These are phyloP conservation scores for Orbicella faveolata DNA, from an alignment of 64 coral and sea anemone species.

Conservation along the genomic window DNA sequence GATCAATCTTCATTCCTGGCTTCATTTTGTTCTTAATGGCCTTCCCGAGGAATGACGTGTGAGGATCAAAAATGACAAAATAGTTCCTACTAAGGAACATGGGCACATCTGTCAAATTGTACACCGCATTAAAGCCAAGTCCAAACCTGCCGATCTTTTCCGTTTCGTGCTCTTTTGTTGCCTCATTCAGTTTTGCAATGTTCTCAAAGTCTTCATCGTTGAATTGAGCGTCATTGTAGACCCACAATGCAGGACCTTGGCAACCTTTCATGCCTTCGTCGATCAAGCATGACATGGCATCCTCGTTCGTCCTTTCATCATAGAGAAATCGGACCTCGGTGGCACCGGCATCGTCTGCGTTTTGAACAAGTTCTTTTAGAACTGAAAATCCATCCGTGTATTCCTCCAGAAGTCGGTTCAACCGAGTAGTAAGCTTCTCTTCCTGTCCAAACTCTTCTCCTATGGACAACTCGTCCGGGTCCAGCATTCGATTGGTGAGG, in stretches of 20 bases:
- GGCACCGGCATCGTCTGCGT: slow-evolving; percentile 81
- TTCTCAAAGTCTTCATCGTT: slow-evolving; percentile 87
- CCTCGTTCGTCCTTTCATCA: slow-evolving; percentile 62
- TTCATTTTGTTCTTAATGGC: slow-evolving; percentile 56
- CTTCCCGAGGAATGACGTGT: slow-evolving; percentile 68
- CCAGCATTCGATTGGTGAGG: slow-evolving; percentile 57
- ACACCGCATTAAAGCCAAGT: slow-evolving; percentile 94
- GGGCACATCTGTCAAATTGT: slow-evolving; percentile 89
- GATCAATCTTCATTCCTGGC: slow-evolving; percentile 77
- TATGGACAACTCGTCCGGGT: slow-evolving; percentile 53
- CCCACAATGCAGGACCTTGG: slow-evolving; percentile 26
- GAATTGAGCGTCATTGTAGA: slow-evolving; percentile 34
- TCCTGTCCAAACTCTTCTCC: slow-evolving; percentile 78
- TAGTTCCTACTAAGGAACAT: slow-evolving; percentile 73
- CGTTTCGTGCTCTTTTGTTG: slow-evolving; percentile 70
- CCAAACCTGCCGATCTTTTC: slow-evolving; percentile 93
- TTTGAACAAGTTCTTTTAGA: slow-evolving; percentile 80
- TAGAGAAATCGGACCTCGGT: slow-evolving; percentile 71
- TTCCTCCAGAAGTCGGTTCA: slow-evolving; percentile 67
- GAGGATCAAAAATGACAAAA: slow-evolving; percentile 82
- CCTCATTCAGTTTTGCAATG: slow-evolving; percentile 82
- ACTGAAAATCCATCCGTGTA: slow-evolving; percentile 70
- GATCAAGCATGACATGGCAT: slow-evolving; percentile 35
- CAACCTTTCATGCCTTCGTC: slow-evolving; percentile 17
- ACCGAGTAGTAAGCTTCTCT: slow-evolving; percentile 53